These are phyloP conservation scores for Drosophila gunungcola DNA, from an alignment of 1,140 invertebrate genomes.

Conservation along the genomic window DNA sequence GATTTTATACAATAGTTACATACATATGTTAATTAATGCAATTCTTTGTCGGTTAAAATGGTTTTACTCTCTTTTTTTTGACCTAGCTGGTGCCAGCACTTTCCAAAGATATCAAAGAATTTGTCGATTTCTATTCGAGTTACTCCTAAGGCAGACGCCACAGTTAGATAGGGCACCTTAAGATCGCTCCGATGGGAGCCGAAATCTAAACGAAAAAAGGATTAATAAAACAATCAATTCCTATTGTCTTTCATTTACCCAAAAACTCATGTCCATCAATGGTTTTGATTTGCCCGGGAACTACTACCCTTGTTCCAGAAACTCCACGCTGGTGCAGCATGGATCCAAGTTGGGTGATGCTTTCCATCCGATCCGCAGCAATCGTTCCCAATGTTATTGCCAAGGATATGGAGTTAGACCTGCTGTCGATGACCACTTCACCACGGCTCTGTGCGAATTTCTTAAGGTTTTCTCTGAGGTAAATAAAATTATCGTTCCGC, in stretches of 20 bases:
- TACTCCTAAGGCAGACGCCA: conserved; percentile 78
- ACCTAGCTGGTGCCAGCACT: conserved; percentile 61
- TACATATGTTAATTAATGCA: neutral
- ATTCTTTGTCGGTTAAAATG: neutral
- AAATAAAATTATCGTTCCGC: conserved; percentile 88
- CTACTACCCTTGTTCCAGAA: conserved; percentile 80
- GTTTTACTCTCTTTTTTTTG: neutral
- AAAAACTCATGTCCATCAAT: conserved; percentile 76
- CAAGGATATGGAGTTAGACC: conserved; percentile 91
- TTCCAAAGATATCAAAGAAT: conserved; percentile 73
- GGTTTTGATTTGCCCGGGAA: conserved; percentile 53
- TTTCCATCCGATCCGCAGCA: neutral
- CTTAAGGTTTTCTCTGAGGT: conserved; percentile 88
- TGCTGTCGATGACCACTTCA: conserved; percentile 88
- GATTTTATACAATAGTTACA: no score
- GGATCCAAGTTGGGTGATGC: conserved; percentile 72
- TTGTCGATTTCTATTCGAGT: conserved; percentile 71
- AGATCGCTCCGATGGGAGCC: conserved; percentile 65
- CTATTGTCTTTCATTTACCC: conserved; percentile 26
- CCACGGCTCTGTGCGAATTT: conserved; percentile 87
- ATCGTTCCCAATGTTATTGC: conserved; percentile 85
- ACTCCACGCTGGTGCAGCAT: conserved; percentile 83
- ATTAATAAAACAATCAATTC: neutral
- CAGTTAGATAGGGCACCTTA: conserved; percentile 77
- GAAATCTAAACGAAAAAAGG: conserved; percentile 60